A percentile compares a stretch with the other conserved stretches of the same genome.
Conservation (phyloP, 1,140 invertebrate genomes). For the Magallana ariakensis region DNA sequence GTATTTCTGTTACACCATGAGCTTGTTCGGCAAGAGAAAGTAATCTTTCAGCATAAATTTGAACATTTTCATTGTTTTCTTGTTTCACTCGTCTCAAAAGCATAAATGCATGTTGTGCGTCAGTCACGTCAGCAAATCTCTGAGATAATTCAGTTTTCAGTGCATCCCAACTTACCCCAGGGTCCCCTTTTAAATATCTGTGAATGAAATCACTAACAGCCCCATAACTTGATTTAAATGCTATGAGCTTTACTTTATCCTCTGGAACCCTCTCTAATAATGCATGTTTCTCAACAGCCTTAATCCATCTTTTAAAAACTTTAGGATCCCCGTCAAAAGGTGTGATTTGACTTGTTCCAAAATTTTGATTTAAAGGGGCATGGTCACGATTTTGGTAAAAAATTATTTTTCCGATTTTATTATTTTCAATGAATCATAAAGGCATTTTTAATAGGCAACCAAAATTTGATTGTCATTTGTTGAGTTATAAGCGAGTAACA, state of each 20-base stretch:
- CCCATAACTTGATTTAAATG: constrained; percentile 41
- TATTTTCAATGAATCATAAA: too few species aligned
- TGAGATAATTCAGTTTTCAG: constrained; percentile 21
- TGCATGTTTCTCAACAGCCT: background rate
- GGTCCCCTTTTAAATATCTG: constrained; percentile 26
- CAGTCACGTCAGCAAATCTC: constrained; percentile 49
- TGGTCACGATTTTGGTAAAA: too few species aligned
- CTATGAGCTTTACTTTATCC: constrained; percentile 43
- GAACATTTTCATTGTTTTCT: background rate
- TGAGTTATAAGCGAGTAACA: too few species aligned
- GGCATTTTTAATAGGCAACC: too few species aligned
- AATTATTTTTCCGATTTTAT: too few species aligned
- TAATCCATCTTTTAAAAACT: too few species aligned
- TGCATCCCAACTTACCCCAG: background rate
- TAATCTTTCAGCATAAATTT: constrained; percentile 46
- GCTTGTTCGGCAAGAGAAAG: background rate
- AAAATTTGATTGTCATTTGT: too few species aligned
- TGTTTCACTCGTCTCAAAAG: too few species aligned
- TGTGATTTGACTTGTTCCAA: too few species aligned
- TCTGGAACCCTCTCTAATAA: background rate
- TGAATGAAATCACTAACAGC: constrained; percentile 51
- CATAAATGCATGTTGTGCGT: constrained; percentile 42
- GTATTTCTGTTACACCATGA: too few species aligned
- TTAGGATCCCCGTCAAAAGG: too few species aligned
- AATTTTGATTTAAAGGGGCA: too few species aligned